Conservation (phyloP, 2,797 vertebrate genomes). For the Galaxias olidus region DNA sequence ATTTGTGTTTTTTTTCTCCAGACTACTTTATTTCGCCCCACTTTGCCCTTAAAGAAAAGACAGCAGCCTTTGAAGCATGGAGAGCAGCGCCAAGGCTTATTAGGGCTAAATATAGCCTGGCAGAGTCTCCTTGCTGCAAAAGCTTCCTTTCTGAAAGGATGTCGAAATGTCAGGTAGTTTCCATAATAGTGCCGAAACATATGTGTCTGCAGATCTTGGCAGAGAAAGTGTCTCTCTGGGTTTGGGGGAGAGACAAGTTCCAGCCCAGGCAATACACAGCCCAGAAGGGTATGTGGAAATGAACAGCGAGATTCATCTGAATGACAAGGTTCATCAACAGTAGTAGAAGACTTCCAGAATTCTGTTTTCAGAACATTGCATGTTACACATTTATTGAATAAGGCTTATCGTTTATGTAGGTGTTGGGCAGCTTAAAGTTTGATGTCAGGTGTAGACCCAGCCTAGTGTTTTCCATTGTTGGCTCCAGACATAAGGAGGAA, state of each 20-base stretch:
- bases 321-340: too few species aligned
- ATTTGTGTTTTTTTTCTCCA: constrained; percentile 19
- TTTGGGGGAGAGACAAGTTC: background rate
- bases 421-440: too few species aligned
- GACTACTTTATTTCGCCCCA: background rate
- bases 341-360: too few species aligned
- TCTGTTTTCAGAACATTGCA: too few species aligned
- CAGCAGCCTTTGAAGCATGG: background rate
- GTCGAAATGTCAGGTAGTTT: constrained; percentile 26
- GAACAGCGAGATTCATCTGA: too few species aligned
- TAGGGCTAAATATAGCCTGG: constrained; percentile 15
- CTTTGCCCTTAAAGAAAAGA: constrained; percentile 1
- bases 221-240: constrained; percentile 1
- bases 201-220: background rate
- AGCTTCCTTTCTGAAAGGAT: constrained; percentile 25
- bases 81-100: constrained; percentile 2
- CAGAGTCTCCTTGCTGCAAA: constrained; percentile 17
- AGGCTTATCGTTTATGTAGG: too few species aligned
- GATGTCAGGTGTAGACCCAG: too few species aligned
- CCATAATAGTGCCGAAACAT: constrained; percentile 2
- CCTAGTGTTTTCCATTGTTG: too few species aligned
- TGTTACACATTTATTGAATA: too few species aligned
- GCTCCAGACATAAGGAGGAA: too few species aligned
- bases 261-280: background rate
- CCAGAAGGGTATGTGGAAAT: too few species aligned